Percentiles rank a stretch among this genome's conserved stretches.
These are phyloP conservation scores for Epinotia brunnichana DNA, from an alignment of 2,888 invertebrate species.

Conservation along the genomic window DNA sequence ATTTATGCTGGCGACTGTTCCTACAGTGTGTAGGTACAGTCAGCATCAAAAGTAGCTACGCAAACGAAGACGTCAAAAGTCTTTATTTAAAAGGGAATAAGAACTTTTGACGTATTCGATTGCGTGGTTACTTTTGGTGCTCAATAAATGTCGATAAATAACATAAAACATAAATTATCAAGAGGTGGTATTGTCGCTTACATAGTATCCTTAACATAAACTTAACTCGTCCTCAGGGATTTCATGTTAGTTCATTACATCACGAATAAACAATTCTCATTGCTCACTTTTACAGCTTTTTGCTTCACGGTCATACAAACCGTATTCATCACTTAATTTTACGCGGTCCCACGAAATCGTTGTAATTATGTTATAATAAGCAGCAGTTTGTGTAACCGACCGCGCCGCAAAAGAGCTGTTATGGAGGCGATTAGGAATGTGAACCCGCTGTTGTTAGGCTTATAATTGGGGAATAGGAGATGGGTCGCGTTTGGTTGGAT, in stretches of 20 bases:
- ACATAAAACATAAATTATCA: no score
- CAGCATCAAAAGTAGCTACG: no score
- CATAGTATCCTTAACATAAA: neutral
- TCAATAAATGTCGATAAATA: no score
- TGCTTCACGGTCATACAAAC: slow-evolving; percentile 2
- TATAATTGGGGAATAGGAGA: slow-evolving; percentile 33
- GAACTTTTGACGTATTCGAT: no score
- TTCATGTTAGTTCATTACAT: slow-evolving; percentile 6
- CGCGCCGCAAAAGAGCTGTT: slow-evolving; percentile 33
- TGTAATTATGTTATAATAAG: slow-evolving; percentile 45
- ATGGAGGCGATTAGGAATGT: slow-evolving; percentile 39
- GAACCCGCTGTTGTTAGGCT: slow-evolving; percentile 23
- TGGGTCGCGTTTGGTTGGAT: slow-evolving; percentile 20
- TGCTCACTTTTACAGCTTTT: neutral
- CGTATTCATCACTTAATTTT: slow-evolving; percentile 25
- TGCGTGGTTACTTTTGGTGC: no score
- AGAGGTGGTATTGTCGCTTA: no score
- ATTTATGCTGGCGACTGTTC: no score
- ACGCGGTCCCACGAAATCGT: slow-evolving; percentile 31
- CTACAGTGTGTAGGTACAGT: no score
- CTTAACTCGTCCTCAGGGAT: neutral
- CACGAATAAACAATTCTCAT: slow-evolving; percentile 2
- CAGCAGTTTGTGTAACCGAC: slow-evolving; percentile 35
- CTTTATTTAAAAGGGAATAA: no score
- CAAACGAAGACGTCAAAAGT: no score